These are phyloP conservation scores for Pinna nobilis DNA, from an alignment of 1,140 invertebrate species.

Conservation along the genomic window DNA sequence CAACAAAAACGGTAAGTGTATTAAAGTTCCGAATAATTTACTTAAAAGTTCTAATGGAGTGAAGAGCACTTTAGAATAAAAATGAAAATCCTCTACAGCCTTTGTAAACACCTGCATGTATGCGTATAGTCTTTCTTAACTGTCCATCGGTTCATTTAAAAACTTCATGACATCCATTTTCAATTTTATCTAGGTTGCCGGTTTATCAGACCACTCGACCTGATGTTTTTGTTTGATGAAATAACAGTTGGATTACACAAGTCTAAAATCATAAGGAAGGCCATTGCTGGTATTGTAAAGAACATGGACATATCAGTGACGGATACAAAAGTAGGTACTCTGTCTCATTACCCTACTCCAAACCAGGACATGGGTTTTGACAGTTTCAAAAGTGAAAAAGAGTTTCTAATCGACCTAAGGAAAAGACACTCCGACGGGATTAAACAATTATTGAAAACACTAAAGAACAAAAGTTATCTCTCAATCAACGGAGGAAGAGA, in stretches of 20 bases:
- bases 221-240: slow-evolving; percentile 58
- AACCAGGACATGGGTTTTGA: slow-evolving; percentile 49
- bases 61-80: background rate
- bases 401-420: slow-evolving; percentile 7
- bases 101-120: too few relatives aligned
- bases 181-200: slow-evolving; percentile 36
- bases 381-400: slow-evolving; percentile 28
- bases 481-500: background rate
- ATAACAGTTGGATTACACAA: slow-evolving; percentile 30
- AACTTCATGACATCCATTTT: background rate
- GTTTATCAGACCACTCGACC: slow-evolving; percentile 36
- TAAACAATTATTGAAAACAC: slow-evolving; percentile 39
- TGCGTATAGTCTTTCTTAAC: too few relatives aligned
- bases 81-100: background rate
- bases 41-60: background rate
- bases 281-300: slow-evolving; percentile 43
- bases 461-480: slow-evolving; percentile 19
- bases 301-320: slow-evolving; percentile 45
- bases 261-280: slow-evolving; percentile 34
- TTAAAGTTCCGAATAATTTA: too few relatives aligned
- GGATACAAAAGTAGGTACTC: slow-evolving; percentile 40
- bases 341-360: slow-evolving; percentile 47
- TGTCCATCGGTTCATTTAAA: background rate
- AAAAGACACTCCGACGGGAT: slow-evolving; percentile 20
- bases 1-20: too few relatives aligned